These are phyloP conservation scores for Proctacanthus coquilletti DNA, from an alignment of 1,140 invertebrate genomes.

Conservation along the genomic window DNA sequence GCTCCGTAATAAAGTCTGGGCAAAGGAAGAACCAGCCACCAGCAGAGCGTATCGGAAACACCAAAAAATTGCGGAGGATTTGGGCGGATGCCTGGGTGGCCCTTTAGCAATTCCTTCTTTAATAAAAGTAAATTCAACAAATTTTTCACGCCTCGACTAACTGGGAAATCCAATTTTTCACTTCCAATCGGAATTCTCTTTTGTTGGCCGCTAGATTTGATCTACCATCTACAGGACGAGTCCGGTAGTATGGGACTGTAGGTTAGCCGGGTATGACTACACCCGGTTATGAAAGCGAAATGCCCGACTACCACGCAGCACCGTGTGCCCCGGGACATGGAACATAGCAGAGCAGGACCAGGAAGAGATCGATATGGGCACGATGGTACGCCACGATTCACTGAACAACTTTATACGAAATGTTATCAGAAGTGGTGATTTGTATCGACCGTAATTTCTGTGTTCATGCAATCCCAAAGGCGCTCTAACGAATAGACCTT, in stretches of 20 bases:
- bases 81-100: neutral
- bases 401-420: neutral
- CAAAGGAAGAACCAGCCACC: neutral
- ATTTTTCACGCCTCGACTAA: conserved; percentile 1
- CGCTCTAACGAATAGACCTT: neutral
- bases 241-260: neutral
- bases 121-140: conserved; percentile 1
- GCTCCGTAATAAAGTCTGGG: neutral
- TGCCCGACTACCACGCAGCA: too few species aligned
- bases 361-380: neutral
- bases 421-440: neutral
- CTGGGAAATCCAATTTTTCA: neutral
- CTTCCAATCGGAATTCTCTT: neutral
- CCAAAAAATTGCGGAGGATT: neutral
- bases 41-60: neutral
- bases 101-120: neutral
- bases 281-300: too few species aligned
- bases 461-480: neutral
- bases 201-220: neutral
- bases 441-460: neutral
- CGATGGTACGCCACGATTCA: neutral
- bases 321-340: too few species aligned
- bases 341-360: too few species aligned
- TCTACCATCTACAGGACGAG: neutral
- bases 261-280: neutral